A percentile compares a stretch with the other conserved stretches of the same genome.
Evolutionary conservation across 2,888 invertebrate genomes (phyloP).

Genomic region (Lithophane semibrunnea): DNA sequence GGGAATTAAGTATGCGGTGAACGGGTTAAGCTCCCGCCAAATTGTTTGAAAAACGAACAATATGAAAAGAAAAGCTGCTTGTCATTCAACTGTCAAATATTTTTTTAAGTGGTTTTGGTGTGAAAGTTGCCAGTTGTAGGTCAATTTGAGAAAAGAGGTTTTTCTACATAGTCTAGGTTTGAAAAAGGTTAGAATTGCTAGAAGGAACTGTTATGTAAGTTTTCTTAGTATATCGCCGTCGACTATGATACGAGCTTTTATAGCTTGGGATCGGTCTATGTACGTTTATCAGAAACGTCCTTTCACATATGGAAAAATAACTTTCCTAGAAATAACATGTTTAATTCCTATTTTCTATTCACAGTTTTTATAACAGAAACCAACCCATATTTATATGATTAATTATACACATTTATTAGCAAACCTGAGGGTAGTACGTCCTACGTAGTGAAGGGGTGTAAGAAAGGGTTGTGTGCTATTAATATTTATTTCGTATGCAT

Average conservation of each 20-base stretch:
- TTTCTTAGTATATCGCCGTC: slow-evolving; percentile 2
- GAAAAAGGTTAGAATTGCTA: neutral
- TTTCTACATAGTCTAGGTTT: neutral
- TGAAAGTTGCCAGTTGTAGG: slow-evolving; percentile 27
- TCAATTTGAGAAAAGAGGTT: slow-evolving; percentile 47
- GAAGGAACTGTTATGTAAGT: neutral
- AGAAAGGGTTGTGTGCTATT: slow-evolving; percentile 87
- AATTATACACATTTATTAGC: slow-evolving; percentile 90
- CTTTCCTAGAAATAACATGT: slow-evolving; percentile 14
- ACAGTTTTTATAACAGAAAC: slow-evolving; percentile 60
- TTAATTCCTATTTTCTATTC: slow-evolving; percentile 47
- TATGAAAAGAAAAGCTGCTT: slow-evolving; percentile 42
- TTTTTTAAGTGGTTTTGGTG: slow-evolving; percentile 8
- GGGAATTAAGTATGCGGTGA: slow-evolving; percentile 58
- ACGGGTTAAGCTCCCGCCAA: slow-evolving; percentile 51
- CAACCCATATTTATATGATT: slow-evolving; percentile 85
- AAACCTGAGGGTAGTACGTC: slow-evolving; percentile 71
- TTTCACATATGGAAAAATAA: neutral
- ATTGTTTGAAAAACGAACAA: slow-evolving; percentile 36
- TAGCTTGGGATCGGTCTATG: neutral
- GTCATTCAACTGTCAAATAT: slow-evolving; percentile 45
- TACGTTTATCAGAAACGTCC: neutral
- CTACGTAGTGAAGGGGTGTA: slow-evolving; percentile 74
- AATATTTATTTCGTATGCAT: slow-evolving; percentile 88
- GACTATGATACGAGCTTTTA: neutral